phyloP scores from a whole-genome alignment of 2,888 invertebrate species.

The Eristalinus sepulchralis region DNA sequence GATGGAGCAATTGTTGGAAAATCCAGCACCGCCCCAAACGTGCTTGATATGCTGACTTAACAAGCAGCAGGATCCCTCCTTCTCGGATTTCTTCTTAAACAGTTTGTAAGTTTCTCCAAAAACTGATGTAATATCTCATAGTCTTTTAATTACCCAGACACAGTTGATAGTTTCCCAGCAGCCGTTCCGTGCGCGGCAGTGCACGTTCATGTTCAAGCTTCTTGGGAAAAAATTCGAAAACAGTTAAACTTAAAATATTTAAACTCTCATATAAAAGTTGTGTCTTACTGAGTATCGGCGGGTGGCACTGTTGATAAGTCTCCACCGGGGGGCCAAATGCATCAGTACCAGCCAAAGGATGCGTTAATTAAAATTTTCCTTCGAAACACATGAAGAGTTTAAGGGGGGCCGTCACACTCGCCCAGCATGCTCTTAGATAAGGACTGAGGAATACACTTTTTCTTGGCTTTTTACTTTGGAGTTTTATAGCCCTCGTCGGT shows the following conservation, averaged over 20 bases:
- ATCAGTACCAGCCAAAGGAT: constrained; percentile 44
- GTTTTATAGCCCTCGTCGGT: constrained; percentile 17
- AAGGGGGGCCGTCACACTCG: constrained; percentile 15
- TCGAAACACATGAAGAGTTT: constrained; percentile 24
- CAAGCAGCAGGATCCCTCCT: not conserved
- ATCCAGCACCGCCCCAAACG: not conserved
- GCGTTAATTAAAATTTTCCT: constrained; percentile 58
- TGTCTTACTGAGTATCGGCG: constrained; percentile 6
- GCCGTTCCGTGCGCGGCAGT: not conserved
- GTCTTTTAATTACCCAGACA: constrained; percentile 46
- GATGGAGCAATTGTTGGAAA: not conserved
- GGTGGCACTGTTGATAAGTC: constrained; percentile 5
- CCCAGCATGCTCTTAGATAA: not conserved
- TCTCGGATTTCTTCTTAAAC: not conserved
- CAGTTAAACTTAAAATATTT: constrained; percentile 39
- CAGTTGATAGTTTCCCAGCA: constrained; percentile 25
- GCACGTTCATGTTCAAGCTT: not conserved
- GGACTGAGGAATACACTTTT: not conserved
- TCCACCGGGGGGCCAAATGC: constrained; percentile 18
- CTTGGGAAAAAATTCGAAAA: constrained; percentile 1
- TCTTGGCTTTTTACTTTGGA: constrained; percentile 13
- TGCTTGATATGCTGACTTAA: not conserved
- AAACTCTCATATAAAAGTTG: constrained; percentile 35
- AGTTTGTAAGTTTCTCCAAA: constrained; percentile 9
- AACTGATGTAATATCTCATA: constrained; percentile 41